Conservation (phyloP, 2,113 vertebrate genomes). For the Echinops telfairi region DNA sequence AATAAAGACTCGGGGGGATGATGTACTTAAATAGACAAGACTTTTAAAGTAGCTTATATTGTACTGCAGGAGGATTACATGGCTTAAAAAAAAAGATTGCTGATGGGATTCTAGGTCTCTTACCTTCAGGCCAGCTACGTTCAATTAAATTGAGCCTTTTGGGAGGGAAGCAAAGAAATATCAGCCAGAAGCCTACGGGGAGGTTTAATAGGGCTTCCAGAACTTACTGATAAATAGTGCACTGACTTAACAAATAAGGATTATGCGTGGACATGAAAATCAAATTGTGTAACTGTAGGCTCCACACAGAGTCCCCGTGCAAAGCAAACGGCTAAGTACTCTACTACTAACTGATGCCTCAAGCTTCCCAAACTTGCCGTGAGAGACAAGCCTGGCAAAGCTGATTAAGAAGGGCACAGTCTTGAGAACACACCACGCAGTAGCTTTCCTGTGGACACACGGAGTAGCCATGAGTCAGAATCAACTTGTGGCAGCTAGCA, state of each 20-base stretch:
- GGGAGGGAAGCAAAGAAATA: not conserved
- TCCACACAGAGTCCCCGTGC: not conserved
- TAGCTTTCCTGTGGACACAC: not conserved
- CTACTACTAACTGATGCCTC: not conserved
- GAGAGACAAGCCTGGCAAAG: not conserved
- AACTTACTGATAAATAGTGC: slow-evolving; percentile 46
- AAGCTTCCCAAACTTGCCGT: not conserved
- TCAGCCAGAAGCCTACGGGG: slow-evolving; percentile 4
- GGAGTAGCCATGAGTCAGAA: not conserved
- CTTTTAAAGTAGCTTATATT: slow-evolving; percentile 43
- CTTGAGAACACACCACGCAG: not conserved
- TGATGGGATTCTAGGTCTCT: slow-evolving; percentile 31
- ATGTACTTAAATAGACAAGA: slow-evolving; percentile 60
- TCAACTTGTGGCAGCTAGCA: not conserved
- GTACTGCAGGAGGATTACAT: slow-evolving; percentile 46
- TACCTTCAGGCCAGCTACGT: slow-evolving; percentile 5
- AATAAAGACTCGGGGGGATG: slow-evolving; percentile 44
- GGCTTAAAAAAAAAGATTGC: slow-evolving; percentile 53
- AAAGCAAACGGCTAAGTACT: not conserved
- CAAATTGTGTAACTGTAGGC: not conserved
- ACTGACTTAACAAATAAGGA: slow-evolving; percentile 32
- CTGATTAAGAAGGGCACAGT: not conserved
- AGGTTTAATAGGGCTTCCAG: not conserved
- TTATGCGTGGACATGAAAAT: slow-evolving; percentile 12
- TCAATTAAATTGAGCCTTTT: slow-evolving; percentile 63